A percentile compares a stretch with the other conserved stretches of the same genome.
Conservation (phyloP, 2,797 vertebrate species). For the Takifugu ocellatus region DNA sequence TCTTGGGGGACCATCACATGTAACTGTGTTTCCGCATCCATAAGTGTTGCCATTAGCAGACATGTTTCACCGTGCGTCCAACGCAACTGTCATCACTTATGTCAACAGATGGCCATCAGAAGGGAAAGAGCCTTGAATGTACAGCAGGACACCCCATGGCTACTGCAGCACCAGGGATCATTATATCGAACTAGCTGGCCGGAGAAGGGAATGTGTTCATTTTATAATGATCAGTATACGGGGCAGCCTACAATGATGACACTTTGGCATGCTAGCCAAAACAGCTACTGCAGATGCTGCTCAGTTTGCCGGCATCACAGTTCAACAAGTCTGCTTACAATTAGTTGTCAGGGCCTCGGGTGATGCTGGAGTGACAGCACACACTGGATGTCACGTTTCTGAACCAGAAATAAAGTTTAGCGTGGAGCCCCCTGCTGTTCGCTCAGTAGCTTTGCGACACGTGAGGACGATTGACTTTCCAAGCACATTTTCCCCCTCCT, state of each 20-base stretch:
- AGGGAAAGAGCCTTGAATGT: constrained; percentile 19
- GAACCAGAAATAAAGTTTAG: constrained; percentile 45
- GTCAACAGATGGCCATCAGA: constrained; percentile 53
- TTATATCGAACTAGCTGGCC: constrained; percentile 53
- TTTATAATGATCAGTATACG: constrained; percentile 60
- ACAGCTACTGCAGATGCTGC: constrained; percentile 33
- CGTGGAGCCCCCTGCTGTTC: constrained; percentile 20
- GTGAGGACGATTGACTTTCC: constrained; percentile 41
- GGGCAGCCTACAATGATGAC: constrained; percentile 46
- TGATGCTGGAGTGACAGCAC: constrained; percentile 57
- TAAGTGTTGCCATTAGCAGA: constrained; percentile 44
- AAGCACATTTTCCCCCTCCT: constrained; percentile 30
- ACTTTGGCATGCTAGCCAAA: constrained; percentile 53
- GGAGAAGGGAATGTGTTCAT: constrained; percentile 26
- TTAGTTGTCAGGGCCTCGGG: constrained; percentile 49
- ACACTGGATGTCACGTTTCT: constrained; percentile 53
- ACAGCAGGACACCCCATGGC: constrained; percentile 19
- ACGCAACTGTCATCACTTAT: constrained; percentile 35
- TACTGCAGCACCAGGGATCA: constrained; percentile 29
- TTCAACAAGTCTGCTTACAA: constrained; percentile 50
- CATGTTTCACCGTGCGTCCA: constrained; percentile 27
- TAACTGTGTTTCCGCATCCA: constrained; percentile 18
- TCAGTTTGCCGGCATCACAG: constrained; percentile 44
- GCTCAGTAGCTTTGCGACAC: constrained; percentile 21
- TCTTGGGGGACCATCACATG: neutral